Conservation (phyloP, 2,797 vertebrate genomes). For the Champsocephalus esox region DNA sequence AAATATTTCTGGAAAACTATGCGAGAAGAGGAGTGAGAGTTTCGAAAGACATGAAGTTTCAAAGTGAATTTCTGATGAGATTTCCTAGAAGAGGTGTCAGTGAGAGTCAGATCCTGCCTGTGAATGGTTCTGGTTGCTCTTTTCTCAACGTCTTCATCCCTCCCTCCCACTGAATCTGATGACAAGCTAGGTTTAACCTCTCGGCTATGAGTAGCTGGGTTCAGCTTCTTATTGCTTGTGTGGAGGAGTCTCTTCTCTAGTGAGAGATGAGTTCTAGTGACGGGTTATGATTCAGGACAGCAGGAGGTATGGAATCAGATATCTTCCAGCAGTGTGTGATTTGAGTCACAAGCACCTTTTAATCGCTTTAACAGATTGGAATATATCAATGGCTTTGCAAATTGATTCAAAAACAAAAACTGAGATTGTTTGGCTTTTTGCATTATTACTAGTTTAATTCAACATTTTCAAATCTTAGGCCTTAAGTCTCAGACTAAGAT, state of each 20-base stretch:
- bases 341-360: constrained; percentile 16
- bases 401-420: not conserved
- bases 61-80: constrained; percentile 48
- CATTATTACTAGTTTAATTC: not conserved
- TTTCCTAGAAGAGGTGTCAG: constrained; percentile 67
- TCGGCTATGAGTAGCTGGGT: constrained; percentile 67
- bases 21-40: constrained; percentile 13
- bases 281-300: constrained; percentile 59
- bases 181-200: constrained; percentile 81
- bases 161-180: constrained; percentile 79
- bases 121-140: constrained; percentile 59
- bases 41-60: constrained; percentile 37
- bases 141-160: constrained; percentile 62
- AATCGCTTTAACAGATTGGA: not conserved
- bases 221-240: constrained; percentile 67
- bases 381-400: not conserved
- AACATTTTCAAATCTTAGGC: not conserved
- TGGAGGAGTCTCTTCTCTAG: constrained; percentile 68
- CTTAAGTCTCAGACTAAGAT: not conserved
- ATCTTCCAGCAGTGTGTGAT: constrained; percentile 16
- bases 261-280: constrained; percentile 62
- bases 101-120: constrained; percentile 61
- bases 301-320: constrained; percentile 36
- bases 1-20: constrained; percentile 18
- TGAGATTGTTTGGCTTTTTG: not conserved